A percentile compares a stretch with the other conserved stretches of the same genome.
Evolutionary conservation across 2,888 invertebrate species (phyloP).

Genomic region (Archips crataeganus): DNA sequence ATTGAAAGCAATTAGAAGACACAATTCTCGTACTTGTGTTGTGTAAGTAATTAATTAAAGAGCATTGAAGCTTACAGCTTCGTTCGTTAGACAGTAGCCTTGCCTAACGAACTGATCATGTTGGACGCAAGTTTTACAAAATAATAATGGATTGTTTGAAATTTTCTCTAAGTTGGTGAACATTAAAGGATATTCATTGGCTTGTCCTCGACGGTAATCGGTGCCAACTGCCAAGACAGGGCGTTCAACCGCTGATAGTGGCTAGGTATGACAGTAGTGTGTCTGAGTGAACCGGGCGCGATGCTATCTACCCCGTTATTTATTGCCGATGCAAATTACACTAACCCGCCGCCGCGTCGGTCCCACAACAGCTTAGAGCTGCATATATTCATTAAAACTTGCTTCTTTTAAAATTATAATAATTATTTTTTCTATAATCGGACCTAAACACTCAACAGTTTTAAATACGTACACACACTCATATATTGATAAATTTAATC

Average conservation of each 20-base stretch:
- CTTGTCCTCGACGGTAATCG: conserved; percentile 56
- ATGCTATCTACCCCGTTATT: conserved; percentile 74
- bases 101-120: not conserved
- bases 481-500: not conserved
- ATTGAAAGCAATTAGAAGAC: conserved; percentile 48
- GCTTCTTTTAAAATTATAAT: not conserved
- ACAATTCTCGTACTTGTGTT: conserved; percentile 35
- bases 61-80: conserved; percentile 17
- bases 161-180: conserved; percentile 19
- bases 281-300: conserved; percentile 60
- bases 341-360: conserved; percentile 49
- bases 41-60: conserved; percentile 39
- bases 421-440: not conserved
- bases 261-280: conserved; percentile 58
- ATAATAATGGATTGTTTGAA: not conserved
- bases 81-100: conserved; percentile 13
- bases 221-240: conserved; percentile 74
- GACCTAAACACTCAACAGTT: too few species aligned
- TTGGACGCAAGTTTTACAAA: not conserved
- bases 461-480: too few species aligned
- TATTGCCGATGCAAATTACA: conserved; percentile 76
- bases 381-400: not conserved
- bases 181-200: conserved; percentile 45
- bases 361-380: conserved; percentile 53
- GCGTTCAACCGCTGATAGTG: conserved; percentile 80